phyloP scores from a whole-genome alignment of 2,113 vertebrate species.

The Podarcis cretensis region DNA sequence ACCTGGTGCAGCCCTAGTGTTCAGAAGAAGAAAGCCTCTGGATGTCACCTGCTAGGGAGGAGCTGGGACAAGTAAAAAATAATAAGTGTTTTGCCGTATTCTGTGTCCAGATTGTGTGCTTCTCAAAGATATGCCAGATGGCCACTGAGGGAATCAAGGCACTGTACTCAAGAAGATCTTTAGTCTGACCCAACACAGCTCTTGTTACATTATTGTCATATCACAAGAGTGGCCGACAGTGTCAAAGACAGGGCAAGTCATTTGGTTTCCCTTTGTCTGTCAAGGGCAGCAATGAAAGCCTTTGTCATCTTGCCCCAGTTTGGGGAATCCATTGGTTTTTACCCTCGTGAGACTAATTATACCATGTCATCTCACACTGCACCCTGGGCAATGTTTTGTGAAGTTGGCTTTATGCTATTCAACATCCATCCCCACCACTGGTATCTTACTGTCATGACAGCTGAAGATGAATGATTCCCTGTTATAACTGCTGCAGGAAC shows the following conservation, averaged over 20 bases:
- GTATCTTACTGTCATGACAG: conserved; percentile 66
- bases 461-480: conserved; percentile 67
- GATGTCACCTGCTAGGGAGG: too few relatives aligned
- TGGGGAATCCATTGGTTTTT: conserved; percentile 67
- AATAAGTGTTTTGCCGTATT: too few relatives aligned
- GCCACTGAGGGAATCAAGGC: too few relatives aligned
- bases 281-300: conserved; percentile 62
- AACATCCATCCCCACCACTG: conserved; percentile 68
- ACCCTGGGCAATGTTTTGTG: conserved; percentile 72
- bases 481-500: conserved; percentile 68
- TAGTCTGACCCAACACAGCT: background rate
- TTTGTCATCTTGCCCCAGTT: conserved; percentile 45
- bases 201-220: background rate
- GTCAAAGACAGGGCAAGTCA: conserved; percentile 37
- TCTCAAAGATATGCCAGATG: too few relatives aligned
- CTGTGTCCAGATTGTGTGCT: too few relatives aligned
- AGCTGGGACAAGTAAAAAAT: too few relatives aligned
- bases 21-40: too few relatives aligned
- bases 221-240: conserved; percentile 49
- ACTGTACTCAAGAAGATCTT: too few relatives aligned
- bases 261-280: background rate
- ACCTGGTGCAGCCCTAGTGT: too few relatives aligned
- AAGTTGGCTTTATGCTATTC: conserved; percentile 68
- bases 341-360: conserved; percentile 76
- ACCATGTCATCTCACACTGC: conserved; percentile 68